Evolutionary conservation across 2,797 vertebrate genomes (phyloP).

Genomic region (Poeciliopsis gracilis): DNA sequence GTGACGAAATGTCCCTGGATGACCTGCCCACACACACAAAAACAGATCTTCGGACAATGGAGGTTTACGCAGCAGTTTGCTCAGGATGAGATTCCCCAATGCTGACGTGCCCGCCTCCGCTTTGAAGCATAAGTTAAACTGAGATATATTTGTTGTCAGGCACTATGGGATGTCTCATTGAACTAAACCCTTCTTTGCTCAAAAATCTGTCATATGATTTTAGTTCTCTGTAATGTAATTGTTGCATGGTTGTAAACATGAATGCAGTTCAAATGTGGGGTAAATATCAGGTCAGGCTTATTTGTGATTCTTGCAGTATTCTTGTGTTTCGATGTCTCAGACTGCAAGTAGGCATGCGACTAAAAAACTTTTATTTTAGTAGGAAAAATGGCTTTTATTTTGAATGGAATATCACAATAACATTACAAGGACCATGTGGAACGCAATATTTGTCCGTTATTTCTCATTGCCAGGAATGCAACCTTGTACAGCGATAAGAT

Average conservation of each 20-base stretch:
- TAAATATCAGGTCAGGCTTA: background rate
- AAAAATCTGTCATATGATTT: background rate
- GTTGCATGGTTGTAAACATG: background rate
- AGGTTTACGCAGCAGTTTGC: slow-evolving; percentile 43
- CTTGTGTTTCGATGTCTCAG: too few relatives aligned
- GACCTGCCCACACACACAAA: slow-evolving; percentile 33
- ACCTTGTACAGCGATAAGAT: background rate
- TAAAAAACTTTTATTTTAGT: too few relatives aligned
- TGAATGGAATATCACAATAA: background rate
- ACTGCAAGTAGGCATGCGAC: too few relatives aligned
- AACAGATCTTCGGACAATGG: slow-evolving; percentile 47
- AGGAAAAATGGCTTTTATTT: background rate
- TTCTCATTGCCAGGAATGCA: background rate
- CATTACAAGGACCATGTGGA: background rate
- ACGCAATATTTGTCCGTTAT: background rate
- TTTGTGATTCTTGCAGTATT: background rate
- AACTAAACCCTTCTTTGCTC: slow-evolving; percentile 15
- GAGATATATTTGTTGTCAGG: slow-evolving; percentile 20
- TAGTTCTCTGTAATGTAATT: background rate
- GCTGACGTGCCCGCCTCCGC: slow-evolving; percentile 64
- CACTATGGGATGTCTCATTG: slow-evolving; percentile 19
- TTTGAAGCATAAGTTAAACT: slow-evolving; percentile 44
- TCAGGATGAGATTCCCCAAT: slow-evolving; percentile 55
- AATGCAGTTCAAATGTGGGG: background rate
- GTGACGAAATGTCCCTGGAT: slow-evolving; percentile 38